Evolutionary conservation across 2,113 vertebrate genomes (phyloP).

Genomic region (Chamaetylas fuelleborni): DNA sequence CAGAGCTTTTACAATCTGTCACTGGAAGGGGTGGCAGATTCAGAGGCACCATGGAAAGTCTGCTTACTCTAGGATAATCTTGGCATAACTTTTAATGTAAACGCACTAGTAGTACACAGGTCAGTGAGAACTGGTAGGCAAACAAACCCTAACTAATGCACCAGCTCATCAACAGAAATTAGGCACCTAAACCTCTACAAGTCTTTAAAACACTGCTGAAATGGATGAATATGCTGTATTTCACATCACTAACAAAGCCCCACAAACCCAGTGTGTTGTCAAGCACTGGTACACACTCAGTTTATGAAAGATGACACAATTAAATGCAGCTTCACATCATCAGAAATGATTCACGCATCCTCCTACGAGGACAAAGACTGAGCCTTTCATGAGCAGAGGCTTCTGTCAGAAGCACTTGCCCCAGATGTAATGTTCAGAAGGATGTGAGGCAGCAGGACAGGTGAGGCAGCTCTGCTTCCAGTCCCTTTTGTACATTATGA

Average conservation of each 20-base stretch:
- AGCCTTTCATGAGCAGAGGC: not conserved
- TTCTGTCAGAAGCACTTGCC: constrained; percentile 12
- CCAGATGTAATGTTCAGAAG: not conserved
- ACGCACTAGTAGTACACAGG: not conserved
- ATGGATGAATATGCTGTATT: not conserved
- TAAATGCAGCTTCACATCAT: constrained; percentile 21
- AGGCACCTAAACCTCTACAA: not conserved
- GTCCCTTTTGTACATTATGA: not conserved
- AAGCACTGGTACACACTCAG: not conserved
- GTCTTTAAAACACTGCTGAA: not conserved
- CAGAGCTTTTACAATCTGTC: not conserved
- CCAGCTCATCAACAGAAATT: not conserved
- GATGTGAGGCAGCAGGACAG: not conserved
- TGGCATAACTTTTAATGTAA: not conserved
- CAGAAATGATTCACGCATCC: constrained; percentile 6
- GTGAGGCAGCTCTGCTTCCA: not conserved
- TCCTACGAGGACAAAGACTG: not conserved
- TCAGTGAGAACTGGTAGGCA: not conserved
- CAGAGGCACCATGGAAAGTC: not conserved
- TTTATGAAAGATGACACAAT: constrained; percentile 10
- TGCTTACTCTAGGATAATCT: not conserved
- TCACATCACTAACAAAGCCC: not conserved
- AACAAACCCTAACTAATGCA: not conserved
- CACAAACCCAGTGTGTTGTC: not conserved
- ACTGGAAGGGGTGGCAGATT: not conserved